phyloP scores from a whole-genome alignment of 2,888 invertebrate species.

The Chelonus formosanus region DNA sequence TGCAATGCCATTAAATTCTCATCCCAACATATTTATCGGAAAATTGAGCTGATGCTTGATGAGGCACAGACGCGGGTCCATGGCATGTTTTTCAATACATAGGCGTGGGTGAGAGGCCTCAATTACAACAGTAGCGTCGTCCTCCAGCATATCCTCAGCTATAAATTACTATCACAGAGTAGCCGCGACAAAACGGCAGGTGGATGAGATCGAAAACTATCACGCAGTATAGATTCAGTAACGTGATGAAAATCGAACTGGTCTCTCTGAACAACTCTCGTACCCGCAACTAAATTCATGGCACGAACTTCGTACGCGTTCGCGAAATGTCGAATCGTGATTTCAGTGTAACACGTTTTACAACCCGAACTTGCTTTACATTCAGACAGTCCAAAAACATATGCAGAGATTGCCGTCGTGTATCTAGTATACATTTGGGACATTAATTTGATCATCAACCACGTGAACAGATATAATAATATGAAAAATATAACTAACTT shows the following conservation, averaged over 20 bases:
- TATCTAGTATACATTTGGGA: not conserved
- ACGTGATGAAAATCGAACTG: constrained; percentile 37
- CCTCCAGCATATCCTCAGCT: constrained; percentile 1
- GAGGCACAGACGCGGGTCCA: not conserved
- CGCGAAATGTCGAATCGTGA: constrained; percentile 24
- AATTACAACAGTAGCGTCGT: constrained; percentile 14
- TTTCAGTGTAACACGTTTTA: constrained; percentile 26
- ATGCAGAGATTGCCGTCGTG: not conserved
- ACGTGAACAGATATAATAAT: not conserved
- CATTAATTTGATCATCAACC: no score
- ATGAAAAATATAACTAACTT: no score
- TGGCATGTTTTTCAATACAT: constrained; percentile 19
- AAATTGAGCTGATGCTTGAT: constrained; percentile 10
- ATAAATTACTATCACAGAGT: constrained; percentile 33
- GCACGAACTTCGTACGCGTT: constrained; percentile 30
- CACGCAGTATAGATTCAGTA: constrained; percentile 10
- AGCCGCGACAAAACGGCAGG: not conserved
- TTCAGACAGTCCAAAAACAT: not conserved
- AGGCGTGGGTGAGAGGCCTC: constrained; percentile 1
- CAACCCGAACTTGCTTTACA: constrained; percentile 1
- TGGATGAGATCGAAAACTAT: constrained; percentile 8
- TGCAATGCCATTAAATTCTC: constrained; percentile 20
- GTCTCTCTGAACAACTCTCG: constrained; percentile 3
- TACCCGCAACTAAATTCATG: constrained; percentile 36
- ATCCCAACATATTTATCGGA: constrained; percentile 17